phyloP scores from a whole-genome alignment of 2,888 invertebrate species.

The Escarpia spicata region DNA sequence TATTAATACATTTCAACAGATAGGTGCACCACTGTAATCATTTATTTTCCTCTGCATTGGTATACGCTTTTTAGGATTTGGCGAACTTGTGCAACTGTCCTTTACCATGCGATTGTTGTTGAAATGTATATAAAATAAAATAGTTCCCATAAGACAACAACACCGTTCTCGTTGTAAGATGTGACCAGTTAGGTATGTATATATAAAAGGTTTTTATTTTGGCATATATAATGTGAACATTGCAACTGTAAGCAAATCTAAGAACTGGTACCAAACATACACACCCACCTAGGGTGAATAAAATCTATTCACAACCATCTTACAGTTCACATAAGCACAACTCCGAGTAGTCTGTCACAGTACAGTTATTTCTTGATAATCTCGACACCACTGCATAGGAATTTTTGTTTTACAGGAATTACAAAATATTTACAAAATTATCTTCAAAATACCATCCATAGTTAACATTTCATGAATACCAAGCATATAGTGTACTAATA shows the following conservation, averaged over 20 bases:
- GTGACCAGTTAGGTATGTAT: not conserved
- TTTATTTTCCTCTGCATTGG: too few relatives aligned
- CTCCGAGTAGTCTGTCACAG: not conserved
- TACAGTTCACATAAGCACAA: not conserved
- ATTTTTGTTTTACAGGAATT: not conserved
- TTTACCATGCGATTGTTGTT: not conserved
- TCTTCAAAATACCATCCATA: not conserved
- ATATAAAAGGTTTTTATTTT: not conserved
- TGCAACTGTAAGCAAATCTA: constrained; percentile 5
- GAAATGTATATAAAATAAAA: not conserved
- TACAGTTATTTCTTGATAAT: not conserved
- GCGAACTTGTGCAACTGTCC: too few relatives aligned
- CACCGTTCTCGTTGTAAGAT: not conserved
- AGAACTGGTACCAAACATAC: not conserved
- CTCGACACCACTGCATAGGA: not conserved
- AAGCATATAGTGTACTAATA: not conserved
- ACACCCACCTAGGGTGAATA: not conserved
- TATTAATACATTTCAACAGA: too few relatives aligned
- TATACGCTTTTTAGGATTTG: too few relatives aligned
- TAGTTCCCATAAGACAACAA: not conserved
- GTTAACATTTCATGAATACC: not conserved
- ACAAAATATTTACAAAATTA: not conserved
- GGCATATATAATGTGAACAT: not conserved
- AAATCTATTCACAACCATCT: not conserved
- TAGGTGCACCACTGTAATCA: too few relatives aligned